Evolutionary conservation across 2,113 vertebrate species (phyloP).

Genomic region (Stercorarius parasiticus): DNA sequence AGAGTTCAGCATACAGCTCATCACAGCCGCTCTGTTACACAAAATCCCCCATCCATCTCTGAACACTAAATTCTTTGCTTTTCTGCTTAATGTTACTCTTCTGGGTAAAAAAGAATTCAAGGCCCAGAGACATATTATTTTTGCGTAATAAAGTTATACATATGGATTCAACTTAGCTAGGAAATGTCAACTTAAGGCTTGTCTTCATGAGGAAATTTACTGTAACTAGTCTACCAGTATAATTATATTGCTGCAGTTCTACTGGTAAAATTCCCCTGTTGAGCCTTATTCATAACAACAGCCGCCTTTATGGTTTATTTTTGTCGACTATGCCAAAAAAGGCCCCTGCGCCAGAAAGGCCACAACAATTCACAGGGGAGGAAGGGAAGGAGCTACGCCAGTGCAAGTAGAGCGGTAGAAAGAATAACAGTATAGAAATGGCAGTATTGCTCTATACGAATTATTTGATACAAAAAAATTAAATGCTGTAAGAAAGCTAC

Average conservation of each 20-base stretch:
- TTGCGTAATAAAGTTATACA: conserved; percentile 37
- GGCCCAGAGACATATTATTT: conserved; percentile 16
- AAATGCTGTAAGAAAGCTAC: neutral
- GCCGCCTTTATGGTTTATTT: conserved; percentile 61
- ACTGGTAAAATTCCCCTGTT: conserved; percentile 51
- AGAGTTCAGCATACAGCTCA: neutral
- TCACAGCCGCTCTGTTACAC: neutral
- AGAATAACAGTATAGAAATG: neutral
- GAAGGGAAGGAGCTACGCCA: neutral
- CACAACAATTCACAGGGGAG: conserved; percentile 43
- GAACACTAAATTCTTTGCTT: conserved; percentile 24
- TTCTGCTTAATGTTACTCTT: conserved; percentile 30
- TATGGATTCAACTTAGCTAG: conserved; percentile 64
- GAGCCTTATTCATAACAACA: conserved; percentile 52
- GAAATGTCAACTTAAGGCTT: conserved; percentile 63
- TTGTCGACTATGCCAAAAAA: conserved; percentile 40
- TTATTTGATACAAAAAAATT: neutral
- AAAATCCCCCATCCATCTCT: neutral
- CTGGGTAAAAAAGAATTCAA: conserved; percentile 45
- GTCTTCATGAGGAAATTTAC: conserved; percentile 60
- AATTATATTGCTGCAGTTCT: conserved; percentile 52
- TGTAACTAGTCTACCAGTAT: conserved; percentile 46
- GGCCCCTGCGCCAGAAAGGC: conserved; percentile 55
- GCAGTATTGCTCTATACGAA: neutral
- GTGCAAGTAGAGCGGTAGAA: neutral